Base-by-base conservation (phyloP, 2,797 vertebrate species). In the Psittacula echo region DNA sequence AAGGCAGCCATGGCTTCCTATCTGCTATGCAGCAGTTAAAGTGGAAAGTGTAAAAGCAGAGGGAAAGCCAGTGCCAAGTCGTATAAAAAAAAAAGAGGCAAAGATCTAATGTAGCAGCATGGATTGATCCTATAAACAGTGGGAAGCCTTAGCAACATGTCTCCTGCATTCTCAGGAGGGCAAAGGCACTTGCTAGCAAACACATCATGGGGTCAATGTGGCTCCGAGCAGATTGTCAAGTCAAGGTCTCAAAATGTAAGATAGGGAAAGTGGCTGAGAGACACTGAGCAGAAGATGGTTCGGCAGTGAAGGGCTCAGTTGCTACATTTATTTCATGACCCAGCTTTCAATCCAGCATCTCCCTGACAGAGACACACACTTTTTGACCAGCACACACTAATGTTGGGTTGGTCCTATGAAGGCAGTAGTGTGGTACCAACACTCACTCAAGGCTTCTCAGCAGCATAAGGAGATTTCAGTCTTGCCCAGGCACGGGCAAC, bases 171-270 rank as follows among this genome's bases (percentile, higher is more conserved):
- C 51, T 42, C 32, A 30, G 90, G n/a, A 51, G 15, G n/a, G 41
- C 27, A 84, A 51, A 9, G 65, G 41, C 41, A 34, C 23, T 50
- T 22, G n/a, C 16, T 53, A 22, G 37, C 19, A 67, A 54, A 48
- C 0, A 2, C 54, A 47, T 2, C 0, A 0, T 4, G 2, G 3
- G 37, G 29, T 41, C 66, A 41, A 0, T 0, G 29, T 3, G 19
- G 34, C 32, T 47, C 8, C 9, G 50, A 30, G 32, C 65, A 53
- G 54, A 16, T 3, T 11, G 29, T 24, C 34, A 51, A 48, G 22
- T 3, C 0, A 0, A 66, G 54, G 32, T 12, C 66, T 60, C 34
- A 5, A 3, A 21, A 9, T 1, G 3, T 21, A 26, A 65, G 50
- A 29, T 21, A 50, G 20, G 37, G 42, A 51, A 24, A 29, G 61